Evolutionary conservation across 23 tunicate genomes (phyloP), one percentile per base, ranked within the genome.

Genomic region (Ciona savignyi): DNA sequence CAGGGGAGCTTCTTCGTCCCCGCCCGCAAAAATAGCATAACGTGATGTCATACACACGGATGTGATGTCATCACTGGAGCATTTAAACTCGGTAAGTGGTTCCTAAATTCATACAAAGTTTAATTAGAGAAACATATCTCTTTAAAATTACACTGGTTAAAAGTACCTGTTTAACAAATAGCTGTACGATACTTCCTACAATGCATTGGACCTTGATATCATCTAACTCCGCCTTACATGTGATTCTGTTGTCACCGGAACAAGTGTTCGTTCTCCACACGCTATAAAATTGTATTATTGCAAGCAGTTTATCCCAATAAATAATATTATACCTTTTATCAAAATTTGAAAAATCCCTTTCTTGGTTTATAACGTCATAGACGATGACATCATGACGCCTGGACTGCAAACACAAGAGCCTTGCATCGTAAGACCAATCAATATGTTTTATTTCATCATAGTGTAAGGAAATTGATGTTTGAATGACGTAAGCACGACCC

Each of bases 401-500:
- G 11, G 56, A 42, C 15, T 42, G 56, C 56, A 42, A 9, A 15
- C 56, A 15, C 9, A 42, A 15, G 15, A 42, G 15, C 15, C 56
- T 42, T 9, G 56, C 56, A 15, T 42, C 56, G 56, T 42, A 6
- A 15, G 56, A 42, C 56, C 56, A 42, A 42, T 42, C 56, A 9
- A 42, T 42, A 9, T 42, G 11, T 42, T 6, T 15, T 6, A 42
- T 42, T 42, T 9, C 15, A 42, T 15, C 56, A 15, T 15, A 6
- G 56, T 42, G 56, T 9, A 42, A 42, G 15, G 56, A 15, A 6
- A 42, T 15, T 6, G 56, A 42, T 6, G 56, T 6, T 15, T 42
- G 56, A 1, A 32, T 32, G 11, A 73, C 77, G 65, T 73, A 73
- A 25, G 77, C 77, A 0, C 66, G 65, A 11, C 77, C 77, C 2